Percentiles rank a stretch among this genome's conserved stretches.
These are phyloP conservation scores for Ariopsis seemanni DNA, from an alignment of 2,113 vertebrate species.

Conservation along the genomic window DNA sequence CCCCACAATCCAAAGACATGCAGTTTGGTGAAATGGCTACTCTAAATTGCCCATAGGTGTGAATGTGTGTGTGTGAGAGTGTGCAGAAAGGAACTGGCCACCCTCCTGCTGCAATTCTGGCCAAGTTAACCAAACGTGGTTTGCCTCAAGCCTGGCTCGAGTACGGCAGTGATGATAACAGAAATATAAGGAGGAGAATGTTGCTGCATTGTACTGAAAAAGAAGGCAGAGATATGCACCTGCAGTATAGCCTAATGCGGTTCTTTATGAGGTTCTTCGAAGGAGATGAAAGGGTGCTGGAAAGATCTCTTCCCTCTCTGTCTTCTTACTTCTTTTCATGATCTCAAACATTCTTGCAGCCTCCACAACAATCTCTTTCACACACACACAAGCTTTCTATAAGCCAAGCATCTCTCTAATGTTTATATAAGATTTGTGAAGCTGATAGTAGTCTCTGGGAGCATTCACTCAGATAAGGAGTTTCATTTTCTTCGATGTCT, in stretches of 20 bases:
- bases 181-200: background rate
- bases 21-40: too few species aligned
- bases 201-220: conserved; percentile 58
- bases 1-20: too few species aligned
- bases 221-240: conserved; percentile 50
- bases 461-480: conserved; percentile 62
- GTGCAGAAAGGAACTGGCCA: too few species aligned
- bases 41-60: too few species aligned
- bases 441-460: conserved; percentile 63
- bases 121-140: too few species aligned
- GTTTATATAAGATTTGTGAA: conserved; percentile 66
- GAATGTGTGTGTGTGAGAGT: too few species aligned
- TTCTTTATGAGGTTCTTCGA: conserved; percentile 20
- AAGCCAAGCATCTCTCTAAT: conserved; percentile 44
- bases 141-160: too few species aligned
- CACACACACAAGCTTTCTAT: conserved; percentile 15
- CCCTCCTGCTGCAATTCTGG: too few species aligned
- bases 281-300: conserved; percentile 58
- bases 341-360: background rate
- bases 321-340: conserved; percentile 28
- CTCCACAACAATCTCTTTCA: background rate
- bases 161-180: too few species aligned
- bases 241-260: conserved; percentile 44
- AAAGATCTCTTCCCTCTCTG: conserved; percentile 23
- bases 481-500: conserved; percentile 62